These are phyloP conservation scores for Varecia variegata DNA, from an alignment of 2,797 vertebrate species.

Conservation along the genomic window DNA sequence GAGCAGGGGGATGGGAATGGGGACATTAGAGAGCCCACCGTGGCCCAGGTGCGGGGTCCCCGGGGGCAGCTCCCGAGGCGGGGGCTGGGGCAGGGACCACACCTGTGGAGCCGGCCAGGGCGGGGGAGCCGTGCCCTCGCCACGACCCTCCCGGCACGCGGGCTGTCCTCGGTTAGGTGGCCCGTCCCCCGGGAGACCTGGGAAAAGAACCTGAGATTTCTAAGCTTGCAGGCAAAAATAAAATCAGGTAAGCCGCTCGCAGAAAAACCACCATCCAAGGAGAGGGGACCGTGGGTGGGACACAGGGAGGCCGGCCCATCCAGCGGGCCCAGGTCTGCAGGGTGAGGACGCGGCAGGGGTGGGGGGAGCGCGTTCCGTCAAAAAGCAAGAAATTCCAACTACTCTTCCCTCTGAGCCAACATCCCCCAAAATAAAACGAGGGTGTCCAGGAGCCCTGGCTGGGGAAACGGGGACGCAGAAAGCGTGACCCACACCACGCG, in stretches of 20 bases:
- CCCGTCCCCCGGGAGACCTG: neutral
- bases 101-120: too few species aligned
- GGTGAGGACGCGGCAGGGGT: rapidly evolving
- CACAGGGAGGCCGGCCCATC: rapidly evolving
- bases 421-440: neutral
- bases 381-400: neutral
- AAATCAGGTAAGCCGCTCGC: neutral
- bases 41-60: neutral
- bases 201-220: constrained; percentile 1
- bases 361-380: neutral
- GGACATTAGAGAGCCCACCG: neutral
- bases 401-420: neutral
- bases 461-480: neutral
- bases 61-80: rapidly evolving
- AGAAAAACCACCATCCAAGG: neutral
- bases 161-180: neutral
- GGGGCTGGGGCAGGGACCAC: neutral
- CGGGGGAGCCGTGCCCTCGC: rapidly evolving
- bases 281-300: neutral
- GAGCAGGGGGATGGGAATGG: neutral
- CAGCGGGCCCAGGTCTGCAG: neutral
- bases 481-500: rapidly evolving
- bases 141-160: rapidly evolving
- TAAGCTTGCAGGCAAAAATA: neutral
- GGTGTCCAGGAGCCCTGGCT: neutral